Evolutionary conservation across 2,113 vertebrate species (phyloP), one percentile per base, ranked within the genome.

Genomic region (Grantiella picta): DNA sequence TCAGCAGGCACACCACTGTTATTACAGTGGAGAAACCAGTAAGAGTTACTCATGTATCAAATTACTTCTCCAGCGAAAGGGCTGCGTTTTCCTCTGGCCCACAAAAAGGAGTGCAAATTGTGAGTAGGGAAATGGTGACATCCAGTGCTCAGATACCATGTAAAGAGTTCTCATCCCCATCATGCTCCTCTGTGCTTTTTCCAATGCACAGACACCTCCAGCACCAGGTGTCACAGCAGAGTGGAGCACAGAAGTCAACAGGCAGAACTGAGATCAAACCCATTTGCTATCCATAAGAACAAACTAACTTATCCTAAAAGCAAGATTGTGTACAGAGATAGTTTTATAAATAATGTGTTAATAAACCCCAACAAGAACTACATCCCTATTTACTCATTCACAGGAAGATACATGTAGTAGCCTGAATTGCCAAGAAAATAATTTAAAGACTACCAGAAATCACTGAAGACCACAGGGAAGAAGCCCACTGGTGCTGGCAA

Each of bases 81-180:
- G 57, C 81, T n/a, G 29, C 35, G 24, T 14, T 94, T 38, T 38
- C 66, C 47, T 42, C 53, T 11, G 59, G 53, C 35, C 57, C 78
- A 33, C 38, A 42, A 21, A 60, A 61, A 76, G n/a, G 16, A 61
- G 0, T 18, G 60, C 61, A 57, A 42, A 57, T 1, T 4, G 42
- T 45, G 29, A 88, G 66, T 27, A 70, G 79, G 76, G 82, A 82
- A 91, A 92, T 7, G 70, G 63, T 91, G 92, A 95, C 93, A 94
- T 89, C 87, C 95, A 92, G 79, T 75, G 90, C 92, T 90, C 68
- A 73, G 66, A 29, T 3, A 25, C 14, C 20, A 64, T 2, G 7
- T 16, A 8, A 53, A 54, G 77, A 6, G 1, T 12, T 31, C 4
- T 40, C 45, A 76, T 53, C 49, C 64, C 65, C 22, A 2, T 5